Percentiles rank a stretch among this genome's conserved stretches.
Conservation (phyloP, 2,888 invertebrate species). For the Anthophora plumipes region DNA sequence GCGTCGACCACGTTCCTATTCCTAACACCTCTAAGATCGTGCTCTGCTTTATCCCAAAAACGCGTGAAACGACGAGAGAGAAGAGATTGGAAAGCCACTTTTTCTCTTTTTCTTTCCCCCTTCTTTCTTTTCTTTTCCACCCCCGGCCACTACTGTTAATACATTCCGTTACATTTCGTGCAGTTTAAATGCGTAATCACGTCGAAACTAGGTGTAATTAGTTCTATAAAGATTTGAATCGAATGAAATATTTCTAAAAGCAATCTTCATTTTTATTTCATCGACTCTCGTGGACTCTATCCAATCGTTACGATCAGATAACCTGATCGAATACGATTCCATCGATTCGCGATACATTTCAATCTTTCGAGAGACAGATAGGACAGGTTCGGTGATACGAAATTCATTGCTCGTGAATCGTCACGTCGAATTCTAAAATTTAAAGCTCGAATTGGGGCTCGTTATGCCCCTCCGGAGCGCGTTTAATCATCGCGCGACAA, state of each 20-base stretch:
- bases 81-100: conserved; percentile 17
- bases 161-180: too few species aligned
- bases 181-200: too few species aligned
- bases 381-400: background rate
- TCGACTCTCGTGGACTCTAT: background rate
- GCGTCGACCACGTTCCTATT: conserved; percentile 19
- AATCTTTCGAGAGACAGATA: background rate
- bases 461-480: background rate
- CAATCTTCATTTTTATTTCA: background rate
- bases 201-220: too few species aligned
- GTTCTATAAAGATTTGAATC: too few species aligned
- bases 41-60: background rate
- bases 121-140: too few species aligned
- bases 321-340: background rate
- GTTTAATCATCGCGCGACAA: conserved; percentile 22
- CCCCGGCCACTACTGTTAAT: too few species aligned
- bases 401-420: background rate
- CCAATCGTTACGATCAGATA: background rate
- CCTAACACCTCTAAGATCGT: background rate
- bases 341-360: conserved; percentile 10
- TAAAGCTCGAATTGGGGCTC: background rate
- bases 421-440: background rate
- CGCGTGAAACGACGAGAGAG: background rate
- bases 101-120: background rate
- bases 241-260: too few species aligned